phyloP scores from a whole-genome alignment of 2,113 vertebrate species.

The Platanista minor region DNA sequence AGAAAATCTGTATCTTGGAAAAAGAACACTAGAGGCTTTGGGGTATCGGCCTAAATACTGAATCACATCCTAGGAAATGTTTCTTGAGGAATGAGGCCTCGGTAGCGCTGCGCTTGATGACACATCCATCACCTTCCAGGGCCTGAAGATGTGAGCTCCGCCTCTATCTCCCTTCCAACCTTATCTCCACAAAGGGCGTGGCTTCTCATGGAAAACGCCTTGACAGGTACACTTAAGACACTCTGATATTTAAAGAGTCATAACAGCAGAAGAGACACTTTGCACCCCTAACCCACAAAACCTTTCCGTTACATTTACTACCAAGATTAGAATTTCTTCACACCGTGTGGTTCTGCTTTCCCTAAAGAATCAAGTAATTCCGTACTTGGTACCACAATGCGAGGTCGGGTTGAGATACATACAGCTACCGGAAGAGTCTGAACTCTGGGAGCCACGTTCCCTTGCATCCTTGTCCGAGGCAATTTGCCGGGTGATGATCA shows the following conservation, averaged over 20 bases:
- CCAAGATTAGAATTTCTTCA: slow-evolving; percentile 1
- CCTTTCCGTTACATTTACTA: not conserved
- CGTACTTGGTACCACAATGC: slow-evolving; percentile 59
- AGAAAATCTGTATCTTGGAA: not conserved
- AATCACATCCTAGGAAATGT: not conserved
- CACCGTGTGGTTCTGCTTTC: not conserved
- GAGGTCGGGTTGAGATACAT: slow-evolving; percentile 79
- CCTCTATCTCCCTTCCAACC: not conserved
- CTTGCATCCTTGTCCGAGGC: slow-evolving; percentile 96
- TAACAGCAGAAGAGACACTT: slow-evolving; percentile 15
- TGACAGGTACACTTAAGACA: not conserved
- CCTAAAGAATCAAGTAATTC: slow-evolving; percentile 44
- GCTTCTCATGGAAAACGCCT: not conserved
- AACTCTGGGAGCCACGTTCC: slow-evolving; percentile 95
- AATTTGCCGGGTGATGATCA: slow-evolving; percentile 99
- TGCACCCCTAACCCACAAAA: not conserved
- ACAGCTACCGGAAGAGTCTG: slow-evolving; percentile 96
- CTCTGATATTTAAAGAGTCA: not conserved
- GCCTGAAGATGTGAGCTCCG: not conserved
- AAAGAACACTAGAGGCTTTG: not conserved
- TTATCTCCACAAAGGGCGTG: not conserved
- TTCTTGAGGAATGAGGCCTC: not conserved
- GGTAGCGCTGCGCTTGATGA: not conserved
- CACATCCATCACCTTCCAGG: not conserved
- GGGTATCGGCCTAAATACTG: not conserved